Base-by-base conservation (phyloP, 2,113 vertebrate genomes). In the Callionymus lyra region DNA sequence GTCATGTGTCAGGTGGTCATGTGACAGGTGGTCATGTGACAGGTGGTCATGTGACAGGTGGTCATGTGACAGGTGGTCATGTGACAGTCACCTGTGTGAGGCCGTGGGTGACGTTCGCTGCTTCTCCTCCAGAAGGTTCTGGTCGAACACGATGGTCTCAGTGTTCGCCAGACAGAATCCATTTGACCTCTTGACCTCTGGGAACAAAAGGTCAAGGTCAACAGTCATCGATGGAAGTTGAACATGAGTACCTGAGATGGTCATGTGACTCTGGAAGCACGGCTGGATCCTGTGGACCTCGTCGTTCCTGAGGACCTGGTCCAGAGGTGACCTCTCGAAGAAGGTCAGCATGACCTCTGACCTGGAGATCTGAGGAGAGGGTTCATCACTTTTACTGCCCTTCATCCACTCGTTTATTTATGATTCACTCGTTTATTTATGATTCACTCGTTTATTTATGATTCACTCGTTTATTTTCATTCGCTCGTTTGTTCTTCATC, bases 131-230 rank as follows among this genome's bases (percentile, higher is more conserved):
- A 91, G 85, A 63, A 91, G 59, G 54, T 77, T 90, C 70, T 91
- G 85, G 72, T 98, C 93, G 43, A 96, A 93, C 2, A 98, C 89
- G 12, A 97, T 97, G 0, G 93, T 98, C 76, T 97, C 93, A 0
- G 94, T 98, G 53, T 98, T 98, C 34, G 94, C 94, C 74, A 98
- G 82, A 77, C 93, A 98, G 72, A 98, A 98, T 18, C 94, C 94
- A 40, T 98, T 98, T 6, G 94, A 96, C 41, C 91, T 69, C 94
- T 97, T 98, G 77, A 98, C 97, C 85, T 97, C 93, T 97, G 71
- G 45, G 58, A 61, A 36, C 21, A 27, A 27, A 27, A 27, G 21
- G n/a, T n/a, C 21, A 27, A 27, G 8, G 21, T n/a, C n/a, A n/a
- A n/a, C n/a, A n/a, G n/a, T n/a, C n/a, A n/a, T n/a, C n/a, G n/a